Conservation (phyloP, 2,113 vertebrate genomes). For the Petroica traversi region DNA sequence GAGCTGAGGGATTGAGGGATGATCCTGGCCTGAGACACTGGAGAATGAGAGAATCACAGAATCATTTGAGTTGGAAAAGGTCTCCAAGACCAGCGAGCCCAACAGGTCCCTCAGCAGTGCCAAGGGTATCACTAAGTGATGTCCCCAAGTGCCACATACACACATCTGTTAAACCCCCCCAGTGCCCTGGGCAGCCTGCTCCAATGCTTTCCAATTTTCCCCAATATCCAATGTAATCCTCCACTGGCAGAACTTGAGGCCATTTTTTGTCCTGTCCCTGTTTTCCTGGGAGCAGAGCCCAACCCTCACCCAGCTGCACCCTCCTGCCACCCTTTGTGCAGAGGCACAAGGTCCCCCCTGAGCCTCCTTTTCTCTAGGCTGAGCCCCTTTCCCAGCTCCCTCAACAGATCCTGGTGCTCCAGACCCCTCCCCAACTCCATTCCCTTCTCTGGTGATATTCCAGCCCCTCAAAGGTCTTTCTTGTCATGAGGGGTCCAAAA, state of each 20-base stretch:
- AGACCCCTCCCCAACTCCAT: not conserved
- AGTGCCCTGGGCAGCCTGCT: not conserved
- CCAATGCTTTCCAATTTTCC: not conserved
- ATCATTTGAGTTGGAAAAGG: not conserved
- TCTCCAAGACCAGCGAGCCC: not conserved
- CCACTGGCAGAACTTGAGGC: too few relatives aligned
- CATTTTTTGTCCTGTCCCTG: not conserved
- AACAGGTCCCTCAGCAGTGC: not conserved
- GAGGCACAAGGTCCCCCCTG: not conserved
- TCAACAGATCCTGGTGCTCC: not conserved
- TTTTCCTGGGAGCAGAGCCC: not conserved
- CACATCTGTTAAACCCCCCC: not conserved
- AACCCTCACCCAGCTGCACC: accelerated
- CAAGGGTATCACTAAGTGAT: not conserved
- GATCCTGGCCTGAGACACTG: not conserved
- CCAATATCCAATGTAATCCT: not conserved
- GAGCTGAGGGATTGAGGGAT: not conserved
- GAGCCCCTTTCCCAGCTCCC: not conserved
- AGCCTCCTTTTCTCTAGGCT: not conserved
- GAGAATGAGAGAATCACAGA: not conserved
- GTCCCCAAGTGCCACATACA: not conserved
- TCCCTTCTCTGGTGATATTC: not conserved
- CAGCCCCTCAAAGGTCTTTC: not conserved
- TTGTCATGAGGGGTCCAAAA: not conserved
- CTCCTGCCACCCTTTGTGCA: not conserved